A percentile compares a stretch with the other conserved stretches of the same genome.
These are phyloP conservation scores for Pseudorasbora parva DNA, from an alignment of 2,113 vertebrate genomes.

Conservation along the genomic window DNA sequence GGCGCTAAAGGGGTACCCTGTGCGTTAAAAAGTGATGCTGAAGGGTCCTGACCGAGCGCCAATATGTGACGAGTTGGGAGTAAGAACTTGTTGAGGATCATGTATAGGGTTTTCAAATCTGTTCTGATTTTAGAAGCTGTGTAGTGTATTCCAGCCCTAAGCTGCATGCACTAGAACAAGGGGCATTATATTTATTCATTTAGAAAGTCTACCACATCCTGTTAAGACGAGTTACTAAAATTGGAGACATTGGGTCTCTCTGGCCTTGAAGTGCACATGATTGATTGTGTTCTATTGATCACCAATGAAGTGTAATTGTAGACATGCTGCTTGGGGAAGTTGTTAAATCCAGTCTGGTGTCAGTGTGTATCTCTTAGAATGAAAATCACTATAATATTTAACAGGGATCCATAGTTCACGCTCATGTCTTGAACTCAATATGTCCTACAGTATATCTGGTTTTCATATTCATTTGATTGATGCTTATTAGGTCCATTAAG, in stretches of 20 bases:
- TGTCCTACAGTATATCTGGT: background rate
- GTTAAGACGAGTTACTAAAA: background rate
- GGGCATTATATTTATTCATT: background rate
- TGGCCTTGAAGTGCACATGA: slow-evolving; percentile 56
- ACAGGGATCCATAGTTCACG: background rate
- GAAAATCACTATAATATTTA: background rate
- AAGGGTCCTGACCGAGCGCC: too few relatives aligned
- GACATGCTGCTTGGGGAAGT: slow-evolving; percentile 1
- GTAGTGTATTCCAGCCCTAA: too few relatives aligned
- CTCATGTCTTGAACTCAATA: background rate
- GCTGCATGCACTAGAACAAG: background rate
- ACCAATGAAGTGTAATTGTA: slow-evolving; percentile 8
- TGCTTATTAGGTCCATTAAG: background rate
- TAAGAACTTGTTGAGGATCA: too few relatives aligned
- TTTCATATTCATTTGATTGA: background rate
- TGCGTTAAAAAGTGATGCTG: too few relatives aligned
- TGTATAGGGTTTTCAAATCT: background rate
- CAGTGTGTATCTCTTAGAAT: background rate
- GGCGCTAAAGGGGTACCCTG: too few relatives aligned
- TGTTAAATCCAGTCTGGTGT: background rate
- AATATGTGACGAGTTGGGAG: too few relatives aligned
- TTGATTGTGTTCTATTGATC: slow-evolving; percentile 66
- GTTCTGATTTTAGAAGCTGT: background rate
- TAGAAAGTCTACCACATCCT: background rate
- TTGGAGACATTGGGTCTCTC: background rate